Base-by-base conservation (phyloP, 2,888 invertebrate genomes). In the Cyaniris semiargus region DNA sequence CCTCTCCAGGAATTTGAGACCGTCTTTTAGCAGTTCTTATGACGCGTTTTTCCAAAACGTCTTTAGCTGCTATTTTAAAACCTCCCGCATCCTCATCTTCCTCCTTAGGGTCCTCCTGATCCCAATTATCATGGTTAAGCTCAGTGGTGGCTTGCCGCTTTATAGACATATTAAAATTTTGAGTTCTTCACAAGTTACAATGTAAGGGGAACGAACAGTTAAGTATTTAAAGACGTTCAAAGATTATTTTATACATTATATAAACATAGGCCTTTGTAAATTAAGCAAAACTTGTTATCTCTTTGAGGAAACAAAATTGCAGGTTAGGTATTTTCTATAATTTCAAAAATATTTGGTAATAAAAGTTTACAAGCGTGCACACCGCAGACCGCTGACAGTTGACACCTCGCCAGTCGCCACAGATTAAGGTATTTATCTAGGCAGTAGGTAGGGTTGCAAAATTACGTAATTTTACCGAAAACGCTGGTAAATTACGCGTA, bases 51-150 rank as follows among this genome's bases (percentile, higher is more conserved):
- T 96, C 96, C 31, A 98, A 86, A 79, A 96, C 95, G 74, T 97
- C 96, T 58, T 96, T 95, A 0, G 95, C 79, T 21, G 96, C 96
- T 82, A 90, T 88, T 82, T 94, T 92, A 87, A 97, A 98, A 56
- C 93, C 94, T 10, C 98, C 98, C 81, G 96, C 95, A 83, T 97
- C 96, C 86, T 97, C 97, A 34, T 86, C 85, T 60, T 83, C 79
- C 13, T 80, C 81, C 76, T 95, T 82, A 76, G 96, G 96, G 1
- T 97, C 96, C 77, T 97, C 97, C 79, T 95, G 91, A 86, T 98
- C 96, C 98, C 98, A 98, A 87, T 98, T 98, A 15, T 97, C 96
- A 84, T 97, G 97, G 89, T 96, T 97, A 80, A 98, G 89, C 78
- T 97, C 96, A 31, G 94, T 94, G 6, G 96, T 95, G 44, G 98